phyloP scores from a whole-genome alignment of 2,113 vertebrate species.

The Mixornis gularis region DNA sequence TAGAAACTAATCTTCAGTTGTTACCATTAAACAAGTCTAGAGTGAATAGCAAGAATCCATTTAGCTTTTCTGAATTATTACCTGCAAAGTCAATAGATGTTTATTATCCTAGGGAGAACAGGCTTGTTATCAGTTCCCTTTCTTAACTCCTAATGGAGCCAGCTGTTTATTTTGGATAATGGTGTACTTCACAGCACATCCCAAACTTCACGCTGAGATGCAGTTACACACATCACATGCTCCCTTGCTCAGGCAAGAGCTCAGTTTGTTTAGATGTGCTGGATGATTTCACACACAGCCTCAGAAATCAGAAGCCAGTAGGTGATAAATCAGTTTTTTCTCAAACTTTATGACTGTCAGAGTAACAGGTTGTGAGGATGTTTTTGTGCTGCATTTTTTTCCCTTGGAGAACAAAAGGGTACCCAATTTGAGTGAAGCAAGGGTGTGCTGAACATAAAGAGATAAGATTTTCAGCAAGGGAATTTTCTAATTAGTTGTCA shows the following conservation, averaged over 20 bases:
- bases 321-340: background rate
- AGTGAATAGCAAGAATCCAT: slow-evolving; percentile 31
- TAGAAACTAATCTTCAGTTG: slow-evolving; percentile 41
- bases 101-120: background rate
- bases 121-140: slow-evolving; percentile 30
- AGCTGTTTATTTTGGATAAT: slow-evolving; percentile 53
- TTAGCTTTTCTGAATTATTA: slow-evolving; percentile 55
- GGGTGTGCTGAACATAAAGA: background rate
- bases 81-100: slow-evolving; percentile 51
- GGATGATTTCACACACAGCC: background rate
- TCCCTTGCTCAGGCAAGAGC: background rate
- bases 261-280: background rate
- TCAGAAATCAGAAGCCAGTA: background rate
- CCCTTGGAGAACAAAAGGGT: background rate
- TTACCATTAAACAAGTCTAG: slow-evolving; percentile 18
- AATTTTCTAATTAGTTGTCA: slow-evolving; percentile 1
- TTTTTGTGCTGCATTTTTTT: background rate
- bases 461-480: background rate
- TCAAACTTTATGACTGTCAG: background rate
- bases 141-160: slow-evolving; percentile 1
- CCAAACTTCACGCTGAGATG: background rate
- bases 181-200: background rate
- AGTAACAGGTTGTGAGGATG: background rate
- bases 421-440: background rate
- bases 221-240: background rate